Conservation (phyloP, 1,140 invertebrate genomes). For the Dermatophagoides farinae region DNA sequence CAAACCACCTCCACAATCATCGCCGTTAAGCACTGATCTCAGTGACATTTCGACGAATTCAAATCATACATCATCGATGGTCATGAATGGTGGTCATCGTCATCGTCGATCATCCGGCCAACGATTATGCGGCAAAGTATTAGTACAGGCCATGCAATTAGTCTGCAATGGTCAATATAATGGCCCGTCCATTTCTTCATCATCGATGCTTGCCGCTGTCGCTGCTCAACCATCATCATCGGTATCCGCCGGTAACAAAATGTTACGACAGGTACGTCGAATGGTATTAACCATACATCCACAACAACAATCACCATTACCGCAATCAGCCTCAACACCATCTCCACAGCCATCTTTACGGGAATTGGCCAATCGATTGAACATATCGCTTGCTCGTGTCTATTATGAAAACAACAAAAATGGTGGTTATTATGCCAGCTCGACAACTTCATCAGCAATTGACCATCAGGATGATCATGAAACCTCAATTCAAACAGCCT, state of each 20-base stretch:
- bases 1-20: neutral
- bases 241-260: neutral
- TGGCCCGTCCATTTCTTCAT: neutral
- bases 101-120: neutral
- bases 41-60: no score
- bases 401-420: neutral
- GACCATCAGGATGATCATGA: neutral
- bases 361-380: neutral
- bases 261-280: neutral
- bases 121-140: neutral
- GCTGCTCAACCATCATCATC: neutral
- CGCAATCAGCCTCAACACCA: neutral
- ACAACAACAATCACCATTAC: neutral
- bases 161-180: conserved; percentile 10
- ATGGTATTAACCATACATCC: neutral
- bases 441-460: neutral
- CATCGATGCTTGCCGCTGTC: neutral
- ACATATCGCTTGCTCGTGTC: neutral
- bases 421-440: neutral
- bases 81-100: neutral
- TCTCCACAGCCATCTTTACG: neutral
- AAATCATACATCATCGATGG: neutral
- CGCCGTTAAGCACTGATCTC: neutral
- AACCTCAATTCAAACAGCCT: neutral
- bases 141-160: conserved; percentile 1